These are phyloP conservation scores for Syrrhaptes paradoxus DNA, from an alignment of 2,113 vertebrate species.

Conservation along the genomic window DNA sequence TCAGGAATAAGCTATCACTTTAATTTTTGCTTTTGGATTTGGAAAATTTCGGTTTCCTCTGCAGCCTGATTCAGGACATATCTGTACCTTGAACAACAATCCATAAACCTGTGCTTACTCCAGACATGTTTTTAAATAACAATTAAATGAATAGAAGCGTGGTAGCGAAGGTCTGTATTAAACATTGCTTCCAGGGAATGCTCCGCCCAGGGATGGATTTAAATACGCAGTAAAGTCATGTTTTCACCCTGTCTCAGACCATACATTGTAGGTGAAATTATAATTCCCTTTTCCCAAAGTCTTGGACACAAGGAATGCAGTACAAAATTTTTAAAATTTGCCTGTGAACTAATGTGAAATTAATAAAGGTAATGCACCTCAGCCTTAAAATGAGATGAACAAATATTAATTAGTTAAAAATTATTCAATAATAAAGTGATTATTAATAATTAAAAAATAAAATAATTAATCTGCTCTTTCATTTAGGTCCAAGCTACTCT, in stretches of 20 bases:
- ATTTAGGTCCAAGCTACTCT: background rate
- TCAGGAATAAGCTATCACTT: background rate
- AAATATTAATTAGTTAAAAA: background rate
- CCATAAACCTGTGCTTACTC: background rate
- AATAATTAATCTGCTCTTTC: background rate
- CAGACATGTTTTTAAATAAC: background rate
- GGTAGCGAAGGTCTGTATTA: background rate
- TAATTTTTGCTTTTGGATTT: background rate
- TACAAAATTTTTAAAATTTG: background rate
- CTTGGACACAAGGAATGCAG: background rate
- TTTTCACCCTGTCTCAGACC: background rate
- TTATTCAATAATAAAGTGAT: no score
- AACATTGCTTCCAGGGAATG: background rate
- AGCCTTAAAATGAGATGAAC: background rate
- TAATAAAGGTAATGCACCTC: background rate
- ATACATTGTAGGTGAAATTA: background rate
- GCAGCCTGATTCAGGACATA: background rate
- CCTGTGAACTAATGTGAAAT: background rate
- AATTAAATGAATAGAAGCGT: background rate
- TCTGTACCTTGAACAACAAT: background rate
- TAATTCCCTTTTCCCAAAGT: background rate
- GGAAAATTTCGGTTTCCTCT: background rate
- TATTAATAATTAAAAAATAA: no score
- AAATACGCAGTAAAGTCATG: background rate
- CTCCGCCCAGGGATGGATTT: background rate